Base-by-base conservation (phyloP, 2,888 invertebrate species). In the Drosophila longiperda region DNA sequence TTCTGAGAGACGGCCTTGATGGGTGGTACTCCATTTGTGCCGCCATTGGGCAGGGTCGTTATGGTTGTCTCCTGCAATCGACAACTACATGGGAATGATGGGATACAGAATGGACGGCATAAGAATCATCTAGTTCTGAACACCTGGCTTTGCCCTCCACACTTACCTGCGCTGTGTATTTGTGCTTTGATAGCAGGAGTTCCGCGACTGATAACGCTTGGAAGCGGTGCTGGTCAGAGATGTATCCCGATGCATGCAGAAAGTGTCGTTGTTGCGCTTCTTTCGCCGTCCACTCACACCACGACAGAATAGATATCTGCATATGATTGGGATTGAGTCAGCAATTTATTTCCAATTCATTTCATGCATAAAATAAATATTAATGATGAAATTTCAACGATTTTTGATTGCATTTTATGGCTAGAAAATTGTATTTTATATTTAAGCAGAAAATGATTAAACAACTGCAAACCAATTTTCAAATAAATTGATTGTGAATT, bases 181-280 rank as follows among this genome's bases (percentile, higher is more conserved):
- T 45, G 45, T 93, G 77, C 92, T 93, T 67, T 93, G 93, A 70
- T 91, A 91, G 66, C 89, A 91, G 17, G 92, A 93, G 57, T 92
- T 90, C n/a, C 91, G 88, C 5, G 93, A 92, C 73, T 92, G 91
- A 73, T 84, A 93, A 36, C 92, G 90, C 65, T 92, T 91, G 23
- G 93, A 93, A 45, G 92, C 91, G 61, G 93, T 93, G 83, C 92
- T 93, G 76, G 93, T 93, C 72, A 93, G 66, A 49, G 93, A 93
- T 68, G 92, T 92, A 69, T 93, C 91, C 55, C 92, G 90, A 75
- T 91, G 92, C 89, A 91, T 92, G 80, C 90, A 92, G 65, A 91
- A 81, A 38, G 92, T 92, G 66, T 93, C 93, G 69, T 89, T 88
- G 65, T 87, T 80, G 32, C 91, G 91, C 66, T 91, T 91, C 75